Conservation (phyloP, 2,113 vertebrate species). For the Procavia capensis region DNA sequence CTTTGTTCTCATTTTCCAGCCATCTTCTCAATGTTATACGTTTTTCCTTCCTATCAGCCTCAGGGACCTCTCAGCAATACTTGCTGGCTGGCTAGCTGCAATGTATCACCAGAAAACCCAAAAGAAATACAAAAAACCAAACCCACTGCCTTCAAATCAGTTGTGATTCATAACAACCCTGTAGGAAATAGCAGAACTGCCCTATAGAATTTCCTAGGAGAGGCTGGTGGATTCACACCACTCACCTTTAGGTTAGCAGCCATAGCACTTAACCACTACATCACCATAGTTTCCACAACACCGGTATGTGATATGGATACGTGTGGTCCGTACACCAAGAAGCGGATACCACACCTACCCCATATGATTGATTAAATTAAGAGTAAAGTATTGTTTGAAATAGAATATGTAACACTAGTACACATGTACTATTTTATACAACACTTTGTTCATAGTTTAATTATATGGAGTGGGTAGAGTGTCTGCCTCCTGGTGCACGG, state of each 20-base stretch:
- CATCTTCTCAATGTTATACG: no score
- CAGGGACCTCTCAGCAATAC: neutral
- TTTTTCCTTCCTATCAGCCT: neutral
- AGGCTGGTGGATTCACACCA: no score
- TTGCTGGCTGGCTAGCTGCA: neutral
- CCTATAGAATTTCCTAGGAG: no score
- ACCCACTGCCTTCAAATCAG: no score
- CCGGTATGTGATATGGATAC: rapidly evolving
- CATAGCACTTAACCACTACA: no score
- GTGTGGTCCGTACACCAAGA: neutral
- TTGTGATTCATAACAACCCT: no score
- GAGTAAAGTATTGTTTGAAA: neutral
- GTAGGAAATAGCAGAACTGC: no score
- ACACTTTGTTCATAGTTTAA: neutral
- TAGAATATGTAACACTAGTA: neutral
- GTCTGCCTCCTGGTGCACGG: neutral
- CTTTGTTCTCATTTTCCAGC: neutral
- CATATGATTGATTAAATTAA: neutral
- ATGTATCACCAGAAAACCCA: no score
- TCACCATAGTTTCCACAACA: neutral
- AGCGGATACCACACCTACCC: rapidly evolving
- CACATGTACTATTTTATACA: neutral
- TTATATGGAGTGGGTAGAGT: neutral
- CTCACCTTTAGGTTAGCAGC: no score
- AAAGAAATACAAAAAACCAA: no score